Conservation (phyloP, 2,888 invertebrate genomes). For the Hydroisotoma schaefferi region DNA sequence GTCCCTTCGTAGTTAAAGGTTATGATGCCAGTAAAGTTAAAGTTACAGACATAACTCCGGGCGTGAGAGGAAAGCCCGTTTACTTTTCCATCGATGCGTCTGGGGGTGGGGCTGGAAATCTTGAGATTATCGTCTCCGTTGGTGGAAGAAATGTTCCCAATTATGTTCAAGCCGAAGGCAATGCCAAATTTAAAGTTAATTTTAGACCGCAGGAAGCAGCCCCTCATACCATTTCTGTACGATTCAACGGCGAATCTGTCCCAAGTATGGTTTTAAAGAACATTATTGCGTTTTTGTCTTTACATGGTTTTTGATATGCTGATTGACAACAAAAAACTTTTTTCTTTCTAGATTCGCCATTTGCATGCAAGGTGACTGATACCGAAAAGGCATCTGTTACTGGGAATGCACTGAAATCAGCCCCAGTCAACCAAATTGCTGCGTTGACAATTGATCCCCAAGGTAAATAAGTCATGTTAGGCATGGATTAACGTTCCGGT, state of each 20-base stretch:
- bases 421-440: constrained; percentile 65
- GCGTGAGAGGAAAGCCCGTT: constrained; percentile 85
- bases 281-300: not conserved
- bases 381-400: constrained; percentile 63
- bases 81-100: constrained; percentile 82
- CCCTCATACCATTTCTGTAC: constrained; percentile 75
- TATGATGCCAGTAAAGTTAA: constrained; percentile 94
- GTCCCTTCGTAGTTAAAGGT: constrained; percentile 91
- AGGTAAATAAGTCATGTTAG: too few relatives aligned
- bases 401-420: constrained; percentile 66
- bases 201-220: constrained; percentile 95
- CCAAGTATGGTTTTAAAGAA: constrained; percentile 57
- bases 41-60: constrained; percentile 87
- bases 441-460: constrained; percentile 60
- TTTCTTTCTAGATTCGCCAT: constrained; percentile 74
- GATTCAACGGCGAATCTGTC: constrained; percentile 64
- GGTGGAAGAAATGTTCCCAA: constrained; percentile 96
- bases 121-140: constrained; percentile 96
- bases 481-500: too few relatives aligned
- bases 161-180: constrained; percentile 95
- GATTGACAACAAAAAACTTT: constrained; percentile 12
- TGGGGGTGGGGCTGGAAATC: constrained; percentile 81
- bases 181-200: constrained; percentile 88
- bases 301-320: not conserved
- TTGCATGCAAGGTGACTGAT: constrained; percentile 77